Evolutionary conservation across 2,797 vertebrate species (phyloP).

Genomic region (Oreochromis mossambicus): DNA sequence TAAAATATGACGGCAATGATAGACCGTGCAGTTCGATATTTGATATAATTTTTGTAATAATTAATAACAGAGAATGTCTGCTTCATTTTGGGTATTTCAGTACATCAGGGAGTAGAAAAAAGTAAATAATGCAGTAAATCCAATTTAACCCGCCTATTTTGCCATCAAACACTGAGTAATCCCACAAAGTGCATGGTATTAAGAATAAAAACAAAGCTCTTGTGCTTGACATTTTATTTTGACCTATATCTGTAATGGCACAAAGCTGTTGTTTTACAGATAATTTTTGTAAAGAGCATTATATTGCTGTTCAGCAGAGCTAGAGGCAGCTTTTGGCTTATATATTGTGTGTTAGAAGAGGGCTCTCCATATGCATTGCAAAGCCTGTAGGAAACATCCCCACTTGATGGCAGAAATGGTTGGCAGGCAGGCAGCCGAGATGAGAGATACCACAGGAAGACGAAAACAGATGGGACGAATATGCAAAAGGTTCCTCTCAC

Average conservation of each 20-base stretch:
- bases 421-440: conserved; percentile 20
- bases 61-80: background rate
- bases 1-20: background rate
- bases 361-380: background rate
- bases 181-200: background rate
- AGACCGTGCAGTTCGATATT: background rate
- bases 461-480: conserved; percentile 45
- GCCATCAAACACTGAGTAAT: background rate
- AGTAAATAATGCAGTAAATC: background rate
- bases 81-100: background rate
- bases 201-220: background rate
- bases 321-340: background rate
- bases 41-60: background rate
- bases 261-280: background rate
- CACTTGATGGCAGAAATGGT: conserved; percentile 15
- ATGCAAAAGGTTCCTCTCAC: background rate
- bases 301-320: background rate
- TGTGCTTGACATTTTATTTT: background rate
- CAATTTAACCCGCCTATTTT: fast-evolving
- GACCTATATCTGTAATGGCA: background rate
- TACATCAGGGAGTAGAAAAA: background rate
- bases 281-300: background rate
- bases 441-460: conserved; percentile 28
- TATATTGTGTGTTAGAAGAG: background rate
- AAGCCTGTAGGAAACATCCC: background rate